phyloP scores from a whole-genome alignment of 2,888 invertebrate species.

The Vanessa cardui region DNA sequence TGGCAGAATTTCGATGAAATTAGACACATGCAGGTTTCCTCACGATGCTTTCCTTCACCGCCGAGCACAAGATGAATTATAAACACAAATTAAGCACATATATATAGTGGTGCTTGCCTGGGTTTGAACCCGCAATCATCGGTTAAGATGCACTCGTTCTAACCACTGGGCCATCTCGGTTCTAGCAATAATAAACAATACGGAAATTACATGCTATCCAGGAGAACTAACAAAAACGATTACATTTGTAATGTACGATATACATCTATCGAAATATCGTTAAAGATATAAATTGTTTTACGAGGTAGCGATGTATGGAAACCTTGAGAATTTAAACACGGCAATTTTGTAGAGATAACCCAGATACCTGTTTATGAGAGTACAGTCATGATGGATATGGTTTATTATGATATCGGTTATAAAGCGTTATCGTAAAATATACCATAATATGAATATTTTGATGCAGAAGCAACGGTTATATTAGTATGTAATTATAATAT shows the following conservation, averaged over 20 bases:
- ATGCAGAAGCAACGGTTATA: constrained; percentile 10
- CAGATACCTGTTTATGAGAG: constrained; percentile 38
- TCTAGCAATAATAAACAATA: no score
- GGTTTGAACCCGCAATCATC: no score
- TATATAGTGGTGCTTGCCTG: no score
- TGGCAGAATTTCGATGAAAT: no score
- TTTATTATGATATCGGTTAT: constrained; percentile 36
- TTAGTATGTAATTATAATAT: no score
- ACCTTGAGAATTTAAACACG: constrained; percentile 22
- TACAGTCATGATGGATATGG: constrained; percentile 32
- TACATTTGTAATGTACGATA: not conserved
- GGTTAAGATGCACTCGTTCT: no score
- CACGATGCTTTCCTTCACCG: no score
- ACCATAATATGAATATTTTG: constrained; percentile 35
- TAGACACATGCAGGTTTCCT: no score
- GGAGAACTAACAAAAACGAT: not conserved
- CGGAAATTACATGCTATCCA: constrained; percentile 10
- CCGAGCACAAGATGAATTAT: no score
- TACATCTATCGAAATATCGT: constrained; percentile 2
- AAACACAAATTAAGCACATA: no score
- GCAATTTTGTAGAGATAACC: constrained; percentile 32
- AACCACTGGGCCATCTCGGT: no score
- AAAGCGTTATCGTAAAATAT: constrained; percentile 36
- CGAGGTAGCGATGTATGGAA: constrained; percentile 9
- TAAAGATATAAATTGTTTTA: constrained; percentile 3